Base-by-base conservation (phyloP, 2,113 vertebrate genomes). In the Chaetodon trifascialis region DNA sequence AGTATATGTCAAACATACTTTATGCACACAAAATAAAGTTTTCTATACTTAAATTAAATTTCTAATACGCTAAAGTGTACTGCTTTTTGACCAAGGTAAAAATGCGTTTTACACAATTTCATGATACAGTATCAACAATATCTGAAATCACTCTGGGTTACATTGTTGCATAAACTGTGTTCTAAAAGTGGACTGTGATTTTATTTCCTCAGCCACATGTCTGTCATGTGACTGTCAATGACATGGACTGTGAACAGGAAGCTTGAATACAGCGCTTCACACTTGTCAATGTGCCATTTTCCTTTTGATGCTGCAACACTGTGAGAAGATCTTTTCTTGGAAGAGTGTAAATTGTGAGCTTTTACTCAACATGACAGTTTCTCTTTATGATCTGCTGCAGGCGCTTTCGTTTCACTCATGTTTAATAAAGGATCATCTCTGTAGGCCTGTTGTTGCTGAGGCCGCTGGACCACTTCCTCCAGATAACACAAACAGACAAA, bases 381-480 rank as follows among this genome's bases (percentile, higher is more conserved):
- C 34, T 54, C 16, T 54, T 19, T 8, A 54, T 44, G 11, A 38
- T 46, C 17, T 17, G 14, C 60, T 11, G 0, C 49, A 55, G 36
- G 59, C 58, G 47, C 17, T 73, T 30, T 23, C 0, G 17, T 12
- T 36, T 10, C 51, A 23, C 14, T 58, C 19, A 12, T 5, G 21
- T n/a, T 42, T 51, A 5, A 14, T 63, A 11, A 6, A 40, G 25
- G 23, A n/a, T 11, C 19, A 2, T 5, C 9, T 17, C 44, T 47
- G 19, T 25, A 6, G 4, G 63, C 11, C 44, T 51, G 54, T 46
- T 62, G 34, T 23, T 62, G 14, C 46, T 17, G 14, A 47, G 23
- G 55, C 70, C 14, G 30, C 23, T 55, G 63, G 19, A 49, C 46
- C 55, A 73, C 62, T 58, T 87, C 68, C 73, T 73, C 36, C 49